Conservation (phyloP, 2,888 invertebrate genomes). For the Cylindroiulus punctatus region DNA sequence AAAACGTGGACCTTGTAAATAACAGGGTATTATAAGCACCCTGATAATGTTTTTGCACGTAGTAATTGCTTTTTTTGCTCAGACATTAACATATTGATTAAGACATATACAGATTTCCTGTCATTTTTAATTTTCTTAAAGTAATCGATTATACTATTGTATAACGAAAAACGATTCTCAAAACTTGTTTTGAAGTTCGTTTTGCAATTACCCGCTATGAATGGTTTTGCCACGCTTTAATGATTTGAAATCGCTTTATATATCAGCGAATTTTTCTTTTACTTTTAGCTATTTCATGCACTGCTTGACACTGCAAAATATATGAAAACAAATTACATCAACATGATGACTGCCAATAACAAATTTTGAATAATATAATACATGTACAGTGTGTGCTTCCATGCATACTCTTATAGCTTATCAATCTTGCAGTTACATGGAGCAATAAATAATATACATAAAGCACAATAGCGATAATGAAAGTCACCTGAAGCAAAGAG, state of each 20-base stretch:
- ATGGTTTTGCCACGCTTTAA: neutral
- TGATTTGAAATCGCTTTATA: neutral
- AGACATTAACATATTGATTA: too few relatives aligned
- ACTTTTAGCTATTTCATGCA: neutral
- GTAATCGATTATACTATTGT: too few relatives aligned
- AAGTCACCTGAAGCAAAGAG: neutral
- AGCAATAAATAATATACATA: neutral
- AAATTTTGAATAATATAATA: neutral
- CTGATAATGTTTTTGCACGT: too few relatives aligned
- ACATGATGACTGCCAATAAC: neutral
- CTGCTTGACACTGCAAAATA: neutral
- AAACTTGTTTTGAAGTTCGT: too few relatives aligned
- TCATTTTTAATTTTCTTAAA: too few relatives aligned
- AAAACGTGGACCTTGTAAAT: too few relatives aligned
- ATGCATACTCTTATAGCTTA: neutral
- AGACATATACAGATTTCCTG: too few relatives aligned
- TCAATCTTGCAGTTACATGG: neutral
- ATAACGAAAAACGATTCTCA: too few relatives aligned
- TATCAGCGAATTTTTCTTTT: neutral
- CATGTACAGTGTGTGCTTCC: neutral
- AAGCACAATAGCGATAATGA: neutral
- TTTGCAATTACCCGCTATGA: too few relatives aligned
- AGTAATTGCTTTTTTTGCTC: too few relatives aligned
- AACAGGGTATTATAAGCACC: too few relatives aligned
- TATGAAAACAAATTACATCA: neutral